phyloP scores from a whole-genome alignment of 2,113 vertebrate genomes.

The Brachionichthys hirsutus region DNA sequence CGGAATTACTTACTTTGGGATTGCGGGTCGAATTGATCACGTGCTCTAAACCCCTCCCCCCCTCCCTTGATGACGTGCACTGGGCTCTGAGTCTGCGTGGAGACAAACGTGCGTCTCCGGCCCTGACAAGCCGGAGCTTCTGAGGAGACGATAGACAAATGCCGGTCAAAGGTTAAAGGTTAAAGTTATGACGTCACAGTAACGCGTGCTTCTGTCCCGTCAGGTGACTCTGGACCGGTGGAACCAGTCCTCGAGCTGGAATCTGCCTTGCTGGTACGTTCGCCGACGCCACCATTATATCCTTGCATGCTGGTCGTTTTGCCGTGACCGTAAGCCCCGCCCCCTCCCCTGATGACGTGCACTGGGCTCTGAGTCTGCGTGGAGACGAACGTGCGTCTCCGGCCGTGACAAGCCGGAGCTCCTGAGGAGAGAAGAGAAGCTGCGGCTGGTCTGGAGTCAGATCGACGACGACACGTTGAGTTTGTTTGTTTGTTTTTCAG shows the following conservation, averaged over 20 bases:
- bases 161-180: too few relatives aligned
- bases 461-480: not conserved
- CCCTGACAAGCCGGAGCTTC: constrained; percentile 58
- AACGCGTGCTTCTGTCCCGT: not conserved
- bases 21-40: too few relatives aligned
- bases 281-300: too few relatives aligned
- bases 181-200: not conserved
- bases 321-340: not conserved
- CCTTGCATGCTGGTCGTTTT: not conserved
- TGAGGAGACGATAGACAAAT: constrained; percentile 39
- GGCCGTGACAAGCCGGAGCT: constrained; percentile 59
- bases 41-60: too few relatives aligned
- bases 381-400: constrained; percentile 49
- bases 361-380: constrained; percentile 57
- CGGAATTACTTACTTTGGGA: too few relatives aligned
- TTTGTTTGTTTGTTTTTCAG: too few relatives aligned
- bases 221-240: not conserved
- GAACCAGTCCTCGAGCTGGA: not conserved
- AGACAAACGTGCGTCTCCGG: constrained; percentile 52
- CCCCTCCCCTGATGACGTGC: constrained; percentile 54
- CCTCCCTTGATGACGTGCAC: constrained; percentile 61
- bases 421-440: constrained; percentile 45
- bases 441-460: too few relatives aligned
- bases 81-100: constrained; percentile 53
- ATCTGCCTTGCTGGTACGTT: not conserved